phyloP scores from a whole-genome alignment of 1,140 invertebrate genomes.

The Arion vulgaris region DNA sequence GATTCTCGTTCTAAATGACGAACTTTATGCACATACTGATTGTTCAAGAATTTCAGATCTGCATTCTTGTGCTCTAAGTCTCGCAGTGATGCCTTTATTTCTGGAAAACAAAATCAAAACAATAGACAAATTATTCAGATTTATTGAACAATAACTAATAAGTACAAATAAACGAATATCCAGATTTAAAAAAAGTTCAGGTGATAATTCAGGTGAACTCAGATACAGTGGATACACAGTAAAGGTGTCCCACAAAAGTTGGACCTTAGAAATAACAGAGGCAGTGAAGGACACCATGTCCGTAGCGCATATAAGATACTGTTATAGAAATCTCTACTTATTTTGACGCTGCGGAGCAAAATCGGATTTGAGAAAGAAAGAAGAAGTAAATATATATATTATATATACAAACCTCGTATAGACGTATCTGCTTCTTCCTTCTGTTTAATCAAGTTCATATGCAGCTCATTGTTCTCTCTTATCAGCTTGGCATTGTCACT shows the following conservation, averaged over 20 bases:
- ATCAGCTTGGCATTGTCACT: constrained; percentile 72
- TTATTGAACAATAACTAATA: no score
- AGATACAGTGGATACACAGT: no score
- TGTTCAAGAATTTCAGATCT: constrained; percentile 76
- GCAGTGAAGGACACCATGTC: no score
- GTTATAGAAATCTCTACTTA: no score
- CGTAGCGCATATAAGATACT: no score
- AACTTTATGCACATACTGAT: constrained; percentile 76
- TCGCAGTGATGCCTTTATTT: constrained; percentile 77
- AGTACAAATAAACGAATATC: not conserved
- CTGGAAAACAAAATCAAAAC: constrained; percentile 65
- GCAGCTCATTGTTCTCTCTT: constrained; percentile 79
- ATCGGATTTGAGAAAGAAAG: no score
- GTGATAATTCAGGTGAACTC: not conserved
- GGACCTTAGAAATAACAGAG: no score
- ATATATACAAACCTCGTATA: constrained; percentile 72
- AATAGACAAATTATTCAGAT: not conserved
- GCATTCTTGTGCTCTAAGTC: constrained; percentile 77
- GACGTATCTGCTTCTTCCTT: constrained; percentile 79
- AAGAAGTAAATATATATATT: not conserved
- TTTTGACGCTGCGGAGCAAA: no score
- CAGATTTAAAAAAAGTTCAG: not conserved
- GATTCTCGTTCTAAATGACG: constrained; percentile 76
- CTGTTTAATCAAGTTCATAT: constrained; percentile 79
- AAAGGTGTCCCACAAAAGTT: no score